These are phyloP conservation scores for Tachysurus vachellii DNA, from an alignment of 2,113 vertebrate genomes.

Conservation along the genomic window DNA sequence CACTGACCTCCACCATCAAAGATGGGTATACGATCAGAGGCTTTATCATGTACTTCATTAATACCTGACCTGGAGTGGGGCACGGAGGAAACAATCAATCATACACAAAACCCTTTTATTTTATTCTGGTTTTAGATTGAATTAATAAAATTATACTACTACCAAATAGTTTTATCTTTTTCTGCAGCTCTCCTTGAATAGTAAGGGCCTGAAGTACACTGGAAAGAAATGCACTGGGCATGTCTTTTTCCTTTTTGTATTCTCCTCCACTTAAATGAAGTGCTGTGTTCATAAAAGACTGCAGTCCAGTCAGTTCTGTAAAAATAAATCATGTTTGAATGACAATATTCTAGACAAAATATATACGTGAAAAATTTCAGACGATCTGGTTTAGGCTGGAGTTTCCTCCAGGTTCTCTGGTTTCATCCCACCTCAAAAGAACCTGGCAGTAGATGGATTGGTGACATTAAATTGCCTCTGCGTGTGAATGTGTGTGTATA, in stretches of 20 bases:
- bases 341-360: background rate
- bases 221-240: slow-evolving; percentile 63
- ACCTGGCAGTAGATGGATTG: too few species aligned
- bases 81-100: background rate
- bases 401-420: background rate
- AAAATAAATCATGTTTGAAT: slow-evolving; percentile 16
- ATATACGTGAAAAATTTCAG: background rate
- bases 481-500: background rate
- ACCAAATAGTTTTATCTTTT: slow-evolving; percentile 89
- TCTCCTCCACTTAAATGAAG: slow-evolving; percentile 71
- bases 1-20: slow-evolving; percentile 70
- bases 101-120: background rate
- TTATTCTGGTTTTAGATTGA: background rate
- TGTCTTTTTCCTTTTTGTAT: slow-evolving; percentile 63
- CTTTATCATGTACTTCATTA: slow-evolving; percentile 86
- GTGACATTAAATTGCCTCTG: background rate
- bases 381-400: background rate
- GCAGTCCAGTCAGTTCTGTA: slow-evolving; percentile 73
- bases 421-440: background rate
- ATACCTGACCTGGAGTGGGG: slow-evolving; percentile 77
- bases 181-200: slow-evolving; percentile 84
- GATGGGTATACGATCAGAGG: slow-evolving; percentile 78
- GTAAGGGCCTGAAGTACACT: slow-evolving; percentile 85
- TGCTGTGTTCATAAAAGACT: slow-evolving; percentile 76
- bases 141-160: slow-evolving; percentile 56